These are phyloP conservation scores for Aurelia sp. DNA, from an alignment of 30 jellyfish, hydroid and myxozoan species.

Conservation along the genomic window DNA sequence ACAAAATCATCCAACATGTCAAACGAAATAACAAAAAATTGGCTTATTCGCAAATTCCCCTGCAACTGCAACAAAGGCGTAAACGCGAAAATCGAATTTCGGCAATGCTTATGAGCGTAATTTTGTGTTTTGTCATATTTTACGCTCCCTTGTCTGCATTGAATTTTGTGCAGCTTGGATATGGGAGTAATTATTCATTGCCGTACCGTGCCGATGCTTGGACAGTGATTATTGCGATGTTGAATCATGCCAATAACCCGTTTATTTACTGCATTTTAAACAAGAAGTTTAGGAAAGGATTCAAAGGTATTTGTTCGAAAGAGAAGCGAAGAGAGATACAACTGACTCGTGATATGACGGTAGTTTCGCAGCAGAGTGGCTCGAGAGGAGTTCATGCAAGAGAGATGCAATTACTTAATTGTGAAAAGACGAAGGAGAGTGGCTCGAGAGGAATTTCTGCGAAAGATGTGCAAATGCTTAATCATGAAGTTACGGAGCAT, in stretches of 20 bases:
- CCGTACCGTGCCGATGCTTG: constrained; percentile 63
- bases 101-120: constrained; percentile 56
- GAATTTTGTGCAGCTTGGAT: constrained; percentile 56
- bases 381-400: too few relatives aligned
- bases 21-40: constrained; percentile 41
- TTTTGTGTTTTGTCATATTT: constrained; percentile 29
- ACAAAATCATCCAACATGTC: constrained; percentile 35
- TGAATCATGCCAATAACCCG: constrained; percentile 74
- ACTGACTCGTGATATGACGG: not conserved
- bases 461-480: too few relatives aligned
- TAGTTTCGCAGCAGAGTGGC: too few relatives aligned
- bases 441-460: too few relatives aligned
- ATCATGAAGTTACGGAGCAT: too few relatives aligned
- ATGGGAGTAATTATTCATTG: constrained; percentile 22
- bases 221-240: constrained; percentile 67
- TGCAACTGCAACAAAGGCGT: constrained; percentile 2
- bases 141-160: constrained; percentile 50
- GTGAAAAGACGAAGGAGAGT: too few relatives aligned
- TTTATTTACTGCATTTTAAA: constrained; percentile 62
- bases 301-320: constrained; percentile 32
- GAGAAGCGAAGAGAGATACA: constrained; percentile 27
- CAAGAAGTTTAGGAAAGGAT: constrained; percentile 57
- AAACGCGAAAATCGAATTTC: constrained; percentile 48
- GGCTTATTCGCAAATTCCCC: constrained; percentile 13
- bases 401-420: too few relatives aligned